Evolutionary conservation across 2,797 vertebrate genomes (phyloP), one percentile per base, ranked within the genome.

Genomic region (Sebastes vulpes): DNA sequence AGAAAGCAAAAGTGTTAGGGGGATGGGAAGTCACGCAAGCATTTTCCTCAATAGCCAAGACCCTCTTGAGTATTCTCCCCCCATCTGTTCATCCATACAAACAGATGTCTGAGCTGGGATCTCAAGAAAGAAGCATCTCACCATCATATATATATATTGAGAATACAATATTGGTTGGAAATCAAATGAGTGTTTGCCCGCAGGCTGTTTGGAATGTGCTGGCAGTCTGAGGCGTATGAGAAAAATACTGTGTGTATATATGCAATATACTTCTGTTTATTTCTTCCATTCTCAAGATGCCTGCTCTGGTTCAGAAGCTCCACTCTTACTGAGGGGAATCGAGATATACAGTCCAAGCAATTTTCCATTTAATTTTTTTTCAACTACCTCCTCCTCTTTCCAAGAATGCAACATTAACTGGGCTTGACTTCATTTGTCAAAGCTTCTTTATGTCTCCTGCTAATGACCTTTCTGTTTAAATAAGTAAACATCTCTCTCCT

Each of bases 381-480:
- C 69, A 61, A 64, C 61, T 29, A 77, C 78, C 65, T 77, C 54
- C 46, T 76, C 70, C 57, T 67, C 84, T 82, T 69, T 87, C 70
- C 61, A 86, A 84, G 83, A 91, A 86, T 0, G 16, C 48, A 89
- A 89, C 85, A 77, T 86, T 92, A 92, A 94, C 75, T 81, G 85
- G 81, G 75, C 89, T 87, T 87, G 89, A 91, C 93, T 94, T 89
- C 72, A 90, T 94, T 95, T 93, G 93, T 94, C 92, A 85, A 82
- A 89, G 77, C 81, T 84, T 83, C 78, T 93, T 83, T 82, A 64
- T 73, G 67, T 91, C 87, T 92, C 77, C 54, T 54, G 58, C 84
- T 93, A 93, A 93, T 89, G 91, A 94, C 90, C 93, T 94, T 90
- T 91, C 89, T 77, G 82, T 91, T 94, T 92, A 86, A 90, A 90